Conservation (phyloP, 2,888 invertebrate genomes). For the Ommatoiulus sabulosus region DNA sequence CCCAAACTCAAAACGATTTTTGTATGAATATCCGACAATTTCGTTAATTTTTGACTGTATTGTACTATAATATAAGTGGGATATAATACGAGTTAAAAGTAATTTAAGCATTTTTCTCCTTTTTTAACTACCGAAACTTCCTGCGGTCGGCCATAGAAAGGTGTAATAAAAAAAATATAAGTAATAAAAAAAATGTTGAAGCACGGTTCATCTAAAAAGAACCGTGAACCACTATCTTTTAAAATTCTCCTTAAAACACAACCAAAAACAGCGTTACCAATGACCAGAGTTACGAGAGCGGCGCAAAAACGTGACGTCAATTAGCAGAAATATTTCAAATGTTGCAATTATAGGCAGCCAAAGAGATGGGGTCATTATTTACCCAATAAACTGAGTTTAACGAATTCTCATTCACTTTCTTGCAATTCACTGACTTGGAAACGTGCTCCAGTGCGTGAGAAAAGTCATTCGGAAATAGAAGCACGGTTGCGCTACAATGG, state of each 20-base stretch:
- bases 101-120: not conserved
- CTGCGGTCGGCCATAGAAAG: not conserved
- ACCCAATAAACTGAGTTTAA: not conserved
- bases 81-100: not conserved
- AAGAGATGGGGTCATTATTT: slow-evolving; percentile 12
- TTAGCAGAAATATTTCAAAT: not conserved
- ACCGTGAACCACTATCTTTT: not conserved
- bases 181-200: not conserved
- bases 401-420: slow-evolving; percentile 32
- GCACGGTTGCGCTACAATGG: slow-evolving; percentile 20
- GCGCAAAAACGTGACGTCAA: slow-evolving; percentile 14
- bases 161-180: not conserved
- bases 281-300: not conserved
- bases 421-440: not conserved
- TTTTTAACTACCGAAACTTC: not conserved
- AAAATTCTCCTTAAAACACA: not conserved
- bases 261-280: not conserved
- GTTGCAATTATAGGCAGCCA: not conserved
- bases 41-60: not conserved
- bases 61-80: not conserved
- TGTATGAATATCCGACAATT: not conserved
- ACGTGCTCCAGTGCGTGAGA: not conserved
- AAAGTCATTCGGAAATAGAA: not conserved
- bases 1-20: not conserved
- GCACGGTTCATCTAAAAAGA: slow-evolving; percentile 9